Evolutionary conservation across 2,113 vertebrate genomes (phyloP), one percentile per base, ranked within the genome.

Genomic region (Eolophus roseicapilla): DNA sequence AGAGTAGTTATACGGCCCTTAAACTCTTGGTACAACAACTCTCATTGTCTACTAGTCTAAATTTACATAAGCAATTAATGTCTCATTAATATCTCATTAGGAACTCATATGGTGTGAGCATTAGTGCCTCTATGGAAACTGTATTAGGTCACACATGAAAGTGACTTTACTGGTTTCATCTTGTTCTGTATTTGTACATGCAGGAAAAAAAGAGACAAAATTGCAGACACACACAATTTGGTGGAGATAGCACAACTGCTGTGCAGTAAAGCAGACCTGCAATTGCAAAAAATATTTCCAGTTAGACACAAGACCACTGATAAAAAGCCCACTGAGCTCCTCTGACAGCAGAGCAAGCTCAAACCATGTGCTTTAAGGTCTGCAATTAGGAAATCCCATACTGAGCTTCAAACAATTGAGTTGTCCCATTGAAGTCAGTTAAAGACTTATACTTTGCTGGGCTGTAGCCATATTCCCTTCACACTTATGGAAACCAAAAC

Each of bases 51-150:
- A 86, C 88, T 47, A 49, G 82, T 94, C 74, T 70, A 77, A 49
- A 97, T 97, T 97, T 97, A 92, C 97, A 97, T 96, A 97, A 96
- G 93, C 93, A 97, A 97, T 97, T 97, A 97, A 96, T 62, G 74
- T 94, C 95, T 97, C 96, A 96, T 97, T 97, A 97, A 96, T 93
- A 82, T 95, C 95, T 97, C 94, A 96, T 97, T 97, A 97, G 93
- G 92, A 96, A 84, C 90, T 88, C 79, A 31, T 71, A 86, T n/a
- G 78, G 86, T 88, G 73, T 78, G 82, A 89, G 80, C 47, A 71
- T 69, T 59, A 90, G 37, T 86, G 89, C 68, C 67, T 92, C 91
- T 88, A 9, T 39, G 53, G 88, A 76, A 96, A 82, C 82, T 11
- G 60, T 52, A 93, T 52, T 77, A 82, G 82, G 92, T 95, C 90